Evolutionary conservation across 2,113 vertebrate genomes (phyloP).

Genomic region (Fregata magnificens): DNA sequence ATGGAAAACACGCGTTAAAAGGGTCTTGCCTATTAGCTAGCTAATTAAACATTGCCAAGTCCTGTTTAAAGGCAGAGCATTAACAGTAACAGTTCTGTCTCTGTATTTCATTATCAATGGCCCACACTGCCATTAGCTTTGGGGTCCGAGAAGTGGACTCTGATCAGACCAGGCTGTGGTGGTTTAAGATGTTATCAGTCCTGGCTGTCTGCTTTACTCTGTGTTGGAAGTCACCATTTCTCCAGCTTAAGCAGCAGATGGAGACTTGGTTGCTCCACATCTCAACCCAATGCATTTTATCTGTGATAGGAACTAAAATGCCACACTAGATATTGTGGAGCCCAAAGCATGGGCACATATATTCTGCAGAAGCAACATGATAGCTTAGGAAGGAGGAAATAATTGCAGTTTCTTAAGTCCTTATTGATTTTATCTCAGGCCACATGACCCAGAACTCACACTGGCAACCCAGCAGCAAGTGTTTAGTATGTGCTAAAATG

Average conservation of each 20-base stretch:
- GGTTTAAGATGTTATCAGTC: neutral
- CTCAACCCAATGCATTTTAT: neutral
- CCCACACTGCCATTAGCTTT: neutral
- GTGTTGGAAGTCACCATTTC: neutral
- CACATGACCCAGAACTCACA: neutral
- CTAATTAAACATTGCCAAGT: neutral
- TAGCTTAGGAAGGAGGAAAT: neutral
- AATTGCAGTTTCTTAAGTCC: neutral
- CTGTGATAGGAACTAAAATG: neutral
- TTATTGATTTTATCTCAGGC: neutral
- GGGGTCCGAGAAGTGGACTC: neutral
- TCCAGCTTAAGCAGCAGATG: neutral
- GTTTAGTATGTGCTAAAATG: neutral
- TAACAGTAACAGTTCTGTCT: neutral
- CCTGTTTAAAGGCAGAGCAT: neutral
- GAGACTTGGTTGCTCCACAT: neutral
- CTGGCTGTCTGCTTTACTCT: neutral
- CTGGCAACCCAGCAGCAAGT: neutral
- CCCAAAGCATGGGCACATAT: neutral
- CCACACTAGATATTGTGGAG: neutral
- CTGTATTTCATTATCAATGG: neutral
- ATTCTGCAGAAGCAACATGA: neutral
- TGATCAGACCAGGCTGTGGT: neutral
- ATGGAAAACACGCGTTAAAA: neutral
- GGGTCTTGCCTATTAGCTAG: neutral